Base-by-base conservation (phyloP, 1,140 invertebrate species). In the Saccostrea cuccullata region DNA sequence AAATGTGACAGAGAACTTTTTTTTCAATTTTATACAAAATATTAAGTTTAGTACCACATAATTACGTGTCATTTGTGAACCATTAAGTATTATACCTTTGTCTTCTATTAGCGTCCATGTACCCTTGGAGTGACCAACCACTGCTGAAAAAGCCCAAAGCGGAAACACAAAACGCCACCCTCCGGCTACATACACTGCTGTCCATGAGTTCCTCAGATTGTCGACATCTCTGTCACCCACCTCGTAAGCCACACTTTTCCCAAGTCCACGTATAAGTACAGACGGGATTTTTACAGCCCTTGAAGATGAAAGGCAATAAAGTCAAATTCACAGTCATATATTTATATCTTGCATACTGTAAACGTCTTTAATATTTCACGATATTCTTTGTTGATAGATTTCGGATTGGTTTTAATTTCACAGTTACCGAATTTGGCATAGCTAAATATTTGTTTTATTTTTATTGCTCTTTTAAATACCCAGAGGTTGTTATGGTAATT, bases 281-380 rank as follows among this genome's bases (percentile, higher is more conserved):
- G 99, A 99, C 94, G 99, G 98, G 17, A 99, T 96, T 90, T 98
- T 98, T 2, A 98, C 98, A 94, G 99, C 99, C 95, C 98, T 99
- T 85, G 36, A 86, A 87, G 94, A 88, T 64, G n/a, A 20, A 64
- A 64, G 15, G 58, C 5, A 20, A 64, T 64, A 2, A n/a, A 47
- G 6, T 47, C 47, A 47, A 47, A 6, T 47, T 47, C 9, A 47
- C 47, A 47, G 47, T 47, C 47, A 47, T 47, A 5, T 47, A 47
- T 47, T 47, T 9, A 47, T 6, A 47, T 47, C 47, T 6, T 47
- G 47, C 47, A 47, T 47, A 47, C 47, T 47, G 47, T 47, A 47
- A 47, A 47, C 5, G 47, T 47, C 47, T 47, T 47, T 47, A 9
- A 47, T 47, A 8, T 47, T 47, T 47, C 47, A 47, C 47, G 47